Conservation (phyloP, 2,113 vertebrate species). For the Camelus dromedarius region DNA sequence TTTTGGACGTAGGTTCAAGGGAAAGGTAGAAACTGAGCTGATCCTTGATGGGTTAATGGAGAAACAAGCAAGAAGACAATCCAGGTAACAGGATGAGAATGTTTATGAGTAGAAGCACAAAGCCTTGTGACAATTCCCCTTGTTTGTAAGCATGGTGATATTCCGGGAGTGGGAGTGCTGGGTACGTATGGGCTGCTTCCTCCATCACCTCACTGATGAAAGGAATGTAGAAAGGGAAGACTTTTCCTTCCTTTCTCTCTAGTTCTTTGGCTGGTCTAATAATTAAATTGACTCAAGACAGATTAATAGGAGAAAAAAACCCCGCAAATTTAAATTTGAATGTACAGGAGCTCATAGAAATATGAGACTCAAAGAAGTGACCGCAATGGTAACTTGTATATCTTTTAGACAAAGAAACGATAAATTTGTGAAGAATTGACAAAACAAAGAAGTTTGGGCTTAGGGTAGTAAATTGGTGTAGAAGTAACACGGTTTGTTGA, state of each 20-base stretch:
- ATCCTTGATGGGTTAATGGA: neutral
- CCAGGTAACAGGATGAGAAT: neutral
- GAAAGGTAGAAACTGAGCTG: neutral
- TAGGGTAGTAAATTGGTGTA: neutral
- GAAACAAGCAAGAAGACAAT: neutral
- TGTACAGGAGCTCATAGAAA: neutral
- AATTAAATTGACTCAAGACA: neutral
- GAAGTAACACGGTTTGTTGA: neutral
- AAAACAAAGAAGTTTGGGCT: neutral
- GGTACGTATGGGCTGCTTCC: neutral
- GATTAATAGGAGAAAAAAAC: neutral
- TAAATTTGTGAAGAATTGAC: neutral
- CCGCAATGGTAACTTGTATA: neutral
- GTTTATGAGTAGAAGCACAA: neutral
- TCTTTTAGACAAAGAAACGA: neutral
- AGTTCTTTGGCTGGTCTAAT: neutral
- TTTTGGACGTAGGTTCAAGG: neutral
- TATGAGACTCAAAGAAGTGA: neutral
- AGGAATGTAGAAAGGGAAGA: neutral
- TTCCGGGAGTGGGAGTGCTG: neutral
- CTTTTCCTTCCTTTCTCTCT: neutral
- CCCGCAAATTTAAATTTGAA: neutral
- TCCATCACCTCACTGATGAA: neutral
- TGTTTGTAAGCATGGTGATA: neutral
- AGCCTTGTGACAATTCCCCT: neutral